Percentiles rank a stretch among this genome's conserved stretches.
These are phyloP conservation scores for Gobio gobio DNA, from an alignment of 2,113 vertebrate species.

Conservation along the genomic window DNA sequence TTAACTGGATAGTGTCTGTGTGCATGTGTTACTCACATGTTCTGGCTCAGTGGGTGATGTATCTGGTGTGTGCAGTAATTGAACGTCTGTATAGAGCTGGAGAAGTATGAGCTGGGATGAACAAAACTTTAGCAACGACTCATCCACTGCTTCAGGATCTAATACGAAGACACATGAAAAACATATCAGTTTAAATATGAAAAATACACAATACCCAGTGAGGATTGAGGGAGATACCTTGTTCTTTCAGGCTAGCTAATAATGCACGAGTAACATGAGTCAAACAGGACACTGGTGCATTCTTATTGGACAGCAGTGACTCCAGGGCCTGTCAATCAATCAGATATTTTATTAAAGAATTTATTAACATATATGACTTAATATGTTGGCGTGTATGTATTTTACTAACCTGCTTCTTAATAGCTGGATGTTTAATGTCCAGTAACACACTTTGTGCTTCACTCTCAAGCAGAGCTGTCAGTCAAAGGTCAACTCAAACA, in stretches of 20 bases:
- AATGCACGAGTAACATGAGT: slow-evolving; percentile 82
- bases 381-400: neutral
- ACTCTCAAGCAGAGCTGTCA: slow-evolving; percentile 84
- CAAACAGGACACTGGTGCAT: slow-evolving; percentile 84
- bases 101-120: slow-evolving; percentile 86
- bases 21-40: slow-evolving; percentile 52
- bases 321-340: slow-evolving; percentile 85
- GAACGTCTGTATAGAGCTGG: slow-evolving; percentile 88
- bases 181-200: neutral
- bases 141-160: slow-evolving; percentile 88
- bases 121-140: slow-evolving; percentile 87
- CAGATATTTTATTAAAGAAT: slow-evolving; percentile 1
- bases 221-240: slow-evolving; percentile 76
- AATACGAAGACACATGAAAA: slow-evolving; percentile 48
- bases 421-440: slow-evolving; percentile 95
- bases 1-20: neutral
- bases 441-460: slow-evolving; percentile 88
- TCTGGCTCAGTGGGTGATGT: slow-evolving; percentile 60
- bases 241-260: slow-evolving; percentile 82
- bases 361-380: neutral
- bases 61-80: slow-evolving; percentile 75
- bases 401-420: slow-evolving; percentile 89
- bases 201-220: neutral
- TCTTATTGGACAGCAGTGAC: slow-evolving; percentile 85
- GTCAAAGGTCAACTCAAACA: slow-evolving; percentile 26